Evolutionary conservation across 1,140 invertebrate genomes (phyloP).

Genomic region (Ptiloglossa arizonensis): DNA sequence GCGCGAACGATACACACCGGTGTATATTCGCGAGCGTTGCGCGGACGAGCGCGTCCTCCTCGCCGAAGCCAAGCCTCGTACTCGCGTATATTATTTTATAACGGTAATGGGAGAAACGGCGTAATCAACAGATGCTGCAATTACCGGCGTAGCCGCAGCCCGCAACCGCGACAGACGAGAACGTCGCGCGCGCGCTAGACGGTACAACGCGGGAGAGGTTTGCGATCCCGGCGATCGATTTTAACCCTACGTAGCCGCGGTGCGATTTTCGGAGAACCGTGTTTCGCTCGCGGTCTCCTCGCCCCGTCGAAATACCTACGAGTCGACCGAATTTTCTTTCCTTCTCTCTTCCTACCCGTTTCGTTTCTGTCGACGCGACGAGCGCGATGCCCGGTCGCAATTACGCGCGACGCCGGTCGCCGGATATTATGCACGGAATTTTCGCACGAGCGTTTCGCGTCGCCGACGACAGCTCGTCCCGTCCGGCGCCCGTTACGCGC

Average conservation of each 20-base stretch:
- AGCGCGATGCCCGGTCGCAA: background rate
- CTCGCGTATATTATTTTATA: constrained; percentile 10
- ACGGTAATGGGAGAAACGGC: constrained; percentile 29
- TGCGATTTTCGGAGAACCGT: background rate
- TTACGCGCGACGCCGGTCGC: constrained; percentile 1
- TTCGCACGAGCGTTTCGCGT: constrained; percentile 16
- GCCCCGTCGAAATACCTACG: no score
- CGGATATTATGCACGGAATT: constrained; percentile 56
- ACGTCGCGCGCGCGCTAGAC: background rate
- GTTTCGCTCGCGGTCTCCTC: no score
- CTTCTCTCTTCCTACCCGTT: no score
- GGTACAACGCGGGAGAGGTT: background rate
- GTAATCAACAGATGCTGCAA: constrained; percentile 57
- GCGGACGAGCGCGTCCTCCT: background rate
- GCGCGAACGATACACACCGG: no score
- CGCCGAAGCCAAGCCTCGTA: background rate
- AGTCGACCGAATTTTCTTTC: background rate
- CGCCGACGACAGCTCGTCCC: background rate
- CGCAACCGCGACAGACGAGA: constrained; percentile 26
- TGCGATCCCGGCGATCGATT: background rate
- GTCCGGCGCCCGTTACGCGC: constrained; percentile 7
- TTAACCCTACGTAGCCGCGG: background rate
- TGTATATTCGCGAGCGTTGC: background rate
- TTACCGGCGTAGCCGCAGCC: constrained; percentile 45
- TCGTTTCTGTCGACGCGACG: background rate